These are phyloP conservation scores for Corydoras maculifer DNA, from an alignment of 2,113 vertebrate species.

Conservation along the genomic window DNA sequence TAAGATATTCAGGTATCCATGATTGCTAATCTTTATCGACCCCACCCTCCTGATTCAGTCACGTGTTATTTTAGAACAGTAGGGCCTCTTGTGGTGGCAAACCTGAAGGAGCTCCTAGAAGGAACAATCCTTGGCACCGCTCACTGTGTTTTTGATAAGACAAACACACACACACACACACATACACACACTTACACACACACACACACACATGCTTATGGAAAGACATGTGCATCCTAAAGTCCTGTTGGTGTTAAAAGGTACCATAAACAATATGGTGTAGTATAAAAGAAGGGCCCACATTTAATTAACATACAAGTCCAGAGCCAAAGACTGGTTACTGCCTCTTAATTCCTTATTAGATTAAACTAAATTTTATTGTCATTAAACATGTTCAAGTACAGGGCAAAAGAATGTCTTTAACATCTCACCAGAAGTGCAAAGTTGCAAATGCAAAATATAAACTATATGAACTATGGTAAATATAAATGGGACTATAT, in stretches of 20 bases:
- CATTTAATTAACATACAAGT: slow-evolving; percentile 21
- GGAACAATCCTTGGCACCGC: slow-evolving; percentile 2
- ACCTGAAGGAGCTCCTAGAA: not conserved
- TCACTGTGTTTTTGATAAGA: not conserved
- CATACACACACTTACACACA: slow-evolving; percentile 10
- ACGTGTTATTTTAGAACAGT: not conserved
- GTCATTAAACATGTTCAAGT: too few species aligned
- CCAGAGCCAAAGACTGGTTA: not conserved
- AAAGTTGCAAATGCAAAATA: too few species aligned
- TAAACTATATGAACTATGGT: too few species aligned
- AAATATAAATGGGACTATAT: too few species aligned
- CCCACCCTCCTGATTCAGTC: not conserved
- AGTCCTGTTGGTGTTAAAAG: slow-evolving; percentile 19
- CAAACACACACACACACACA: too few species aligned
- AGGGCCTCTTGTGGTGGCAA: slow-evolving; percentile 2
- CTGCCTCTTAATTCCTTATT: too few species aligned
- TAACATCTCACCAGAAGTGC: too few species aligned
- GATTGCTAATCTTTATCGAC: not conserved
- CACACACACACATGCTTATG: not conserved
- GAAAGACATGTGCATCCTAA: not conserved
- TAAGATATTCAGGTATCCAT: too few species aligned
- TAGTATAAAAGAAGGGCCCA: slow-evolving; percentile 12
- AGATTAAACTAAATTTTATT: too few species aligned
- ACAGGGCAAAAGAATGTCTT: too few species aligned
- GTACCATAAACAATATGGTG: slow-evolving; percentile 17